phyloP scores from a whole-genome alignment of 1,140 invertebrate species.

The Ceratina australensis region DNA sequence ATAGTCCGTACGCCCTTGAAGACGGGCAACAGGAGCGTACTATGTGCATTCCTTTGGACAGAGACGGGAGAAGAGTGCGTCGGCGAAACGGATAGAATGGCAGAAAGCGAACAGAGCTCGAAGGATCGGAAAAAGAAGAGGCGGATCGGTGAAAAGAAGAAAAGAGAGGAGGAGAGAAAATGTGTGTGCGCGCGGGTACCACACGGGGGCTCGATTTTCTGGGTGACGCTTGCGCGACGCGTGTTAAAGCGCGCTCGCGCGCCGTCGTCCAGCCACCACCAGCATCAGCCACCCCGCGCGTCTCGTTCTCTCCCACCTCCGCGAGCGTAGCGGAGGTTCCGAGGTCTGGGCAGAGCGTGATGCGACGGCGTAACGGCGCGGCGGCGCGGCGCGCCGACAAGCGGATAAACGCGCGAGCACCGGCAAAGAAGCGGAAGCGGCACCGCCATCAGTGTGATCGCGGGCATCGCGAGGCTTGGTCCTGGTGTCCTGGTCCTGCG shows the following conservation, averaged over 20 bases:
- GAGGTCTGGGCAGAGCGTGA: background rate
- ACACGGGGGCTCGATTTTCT: constrained; percentile 67
- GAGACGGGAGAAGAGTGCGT: constrained; percentile 53
- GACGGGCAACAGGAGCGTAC: constrained; percentile 69
- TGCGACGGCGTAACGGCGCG: no score
- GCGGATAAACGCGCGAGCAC: constrained; percentile 20
- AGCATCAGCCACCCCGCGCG: background rate
- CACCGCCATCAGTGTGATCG: constrained; percentile 44
- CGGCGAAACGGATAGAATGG: constrained; percentile 22
- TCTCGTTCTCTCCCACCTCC: background rate
- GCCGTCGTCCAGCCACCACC: constrained; percentile 5
- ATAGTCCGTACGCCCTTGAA: constrained; percentile 73
- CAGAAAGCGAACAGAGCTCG: background rate
- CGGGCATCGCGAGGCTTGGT: constrained; percentile 30
- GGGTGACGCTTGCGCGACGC: constrained; percentile 72
- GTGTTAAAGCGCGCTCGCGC: constrained; percentile 28
- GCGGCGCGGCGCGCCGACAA: constrained; percentile 2
- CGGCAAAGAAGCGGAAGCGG: constrained; percentile 26
- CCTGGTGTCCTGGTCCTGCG: no score
- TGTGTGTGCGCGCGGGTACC: constrained; percentile 6
- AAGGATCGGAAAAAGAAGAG: background rate
- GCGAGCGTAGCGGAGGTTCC: background rate
- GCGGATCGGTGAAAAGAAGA: background rate
- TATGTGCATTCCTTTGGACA: constrained; percentile 54
- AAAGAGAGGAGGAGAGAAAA: constrained; percentile 3